Percentiles rank a stretch among this genome's conserved stretches.
Conservation (phyloP, 2,797 vertebrate genomes). For the Peromyscus nudipes region DNA sequence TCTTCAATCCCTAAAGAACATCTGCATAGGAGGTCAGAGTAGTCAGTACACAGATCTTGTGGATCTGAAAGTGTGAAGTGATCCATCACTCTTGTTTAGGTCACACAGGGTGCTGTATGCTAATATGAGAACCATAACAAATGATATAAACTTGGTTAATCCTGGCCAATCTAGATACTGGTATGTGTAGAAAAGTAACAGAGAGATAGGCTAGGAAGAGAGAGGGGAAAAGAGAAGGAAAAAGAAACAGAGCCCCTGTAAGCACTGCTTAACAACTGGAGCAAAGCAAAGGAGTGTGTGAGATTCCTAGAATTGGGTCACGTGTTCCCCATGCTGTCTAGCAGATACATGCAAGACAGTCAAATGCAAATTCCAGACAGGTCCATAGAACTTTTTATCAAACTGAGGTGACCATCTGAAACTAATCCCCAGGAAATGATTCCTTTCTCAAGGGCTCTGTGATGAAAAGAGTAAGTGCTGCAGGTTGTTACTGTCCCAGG, state of each 20-base stretch:
- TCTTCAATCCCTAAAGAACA: background rate
- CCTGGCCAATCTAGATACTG: background rate
- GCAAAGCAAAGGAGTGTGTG: background rate
- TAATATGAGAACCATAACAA: background rate
- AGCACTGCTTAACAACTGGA: background rate
- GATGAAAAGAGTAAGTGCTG: background rate
- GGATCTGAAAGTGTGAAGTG: background rate
- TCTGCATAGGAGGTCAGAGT: background rate
- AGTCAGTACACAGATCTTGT: background rate
- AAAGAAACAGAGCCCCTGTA: background rate
- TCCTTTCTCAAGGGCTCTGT: background rate
- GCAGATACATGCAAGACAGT: background rate
- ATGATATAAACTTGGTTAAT: background rate
- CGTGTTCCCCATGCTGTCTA: background rate
- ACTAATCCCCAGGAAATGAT: background rate
- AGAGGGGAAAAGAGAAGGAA: background rate
- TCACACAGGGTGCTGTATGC: background rate
- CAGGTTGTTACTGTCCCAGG: background rate
- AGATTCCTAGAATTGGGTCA: constrained; percentile 1
- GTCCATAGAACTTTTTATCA: background rate
- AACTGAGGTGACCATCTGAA: background rate
- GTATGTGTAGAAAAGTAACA: background rate
- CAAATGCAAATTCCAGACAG: background rate
- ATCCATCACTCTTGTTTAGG: background rate
- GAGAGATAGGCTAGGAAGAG: background rate